Conservation (phyloP, 2,797 vertebrate species). For the Chaetodon trifasciatus region DNA sequence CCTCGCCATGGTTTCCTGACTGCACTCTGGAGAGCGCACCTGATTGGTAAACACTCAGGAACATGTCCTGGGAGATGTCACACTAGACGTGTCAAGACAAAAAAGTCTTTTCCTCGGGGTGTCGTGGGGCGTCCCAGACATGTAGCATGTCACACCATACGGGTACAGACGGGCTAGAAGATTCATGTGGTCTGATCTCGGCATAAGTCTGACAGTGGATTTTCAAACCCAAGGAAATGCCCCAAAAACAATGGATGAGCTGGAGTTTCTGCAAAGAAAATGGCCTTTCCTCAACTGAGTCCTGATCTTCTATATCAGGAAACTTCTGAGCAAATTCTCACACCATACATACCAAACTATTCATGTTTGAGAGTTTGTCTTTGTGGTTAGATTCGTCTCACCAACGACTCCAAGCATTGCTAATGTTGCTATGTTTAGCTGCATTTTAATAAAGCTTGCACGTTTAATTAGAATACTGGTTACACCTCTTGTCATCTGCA, state of each 20-base stretch:
- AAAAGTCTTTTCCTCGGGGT: too few species aligned
- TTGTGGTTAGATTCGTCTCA: neutral
- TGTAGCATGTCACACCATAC: too few species aligned
- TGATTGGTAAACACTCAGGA: too few species aligned
- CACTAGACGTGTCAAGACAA: too few species aligned
- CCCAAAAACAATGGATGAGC: neutral
- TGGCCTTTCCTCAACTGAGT: neutral
- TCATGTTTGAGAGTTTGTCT: neutral
- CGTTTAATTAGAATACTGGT: neutral
- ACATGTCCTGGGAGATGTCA: too few species aligned
- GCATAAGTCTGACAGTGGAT: too few species aligned
- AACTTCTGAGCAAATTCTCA: neutral
- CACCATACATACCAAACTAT: neutral
- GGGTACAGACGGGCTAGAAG: too few species aligned
- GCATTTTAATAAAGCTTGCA: neutral
- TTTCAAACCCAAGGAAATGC: neutral
- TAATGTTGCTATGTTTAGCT: neutral
- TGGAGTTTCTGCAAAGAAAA: neutral
- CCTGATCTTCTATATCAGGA: neutral
- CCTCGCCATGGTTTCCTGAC: too few species aligned
- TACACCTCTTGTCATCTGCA: neutral
- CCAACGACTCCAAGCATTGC: neutral
- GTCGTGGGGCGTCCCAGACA: too few species aligned
- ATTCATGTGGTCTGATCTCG: too few species aligned
- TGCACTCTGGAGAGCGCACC: too few species aligned